phyloP scores from a whole-genome alignment of 2,113 vertebrate genomes.

The Eulemur rufifrons region DNA sequence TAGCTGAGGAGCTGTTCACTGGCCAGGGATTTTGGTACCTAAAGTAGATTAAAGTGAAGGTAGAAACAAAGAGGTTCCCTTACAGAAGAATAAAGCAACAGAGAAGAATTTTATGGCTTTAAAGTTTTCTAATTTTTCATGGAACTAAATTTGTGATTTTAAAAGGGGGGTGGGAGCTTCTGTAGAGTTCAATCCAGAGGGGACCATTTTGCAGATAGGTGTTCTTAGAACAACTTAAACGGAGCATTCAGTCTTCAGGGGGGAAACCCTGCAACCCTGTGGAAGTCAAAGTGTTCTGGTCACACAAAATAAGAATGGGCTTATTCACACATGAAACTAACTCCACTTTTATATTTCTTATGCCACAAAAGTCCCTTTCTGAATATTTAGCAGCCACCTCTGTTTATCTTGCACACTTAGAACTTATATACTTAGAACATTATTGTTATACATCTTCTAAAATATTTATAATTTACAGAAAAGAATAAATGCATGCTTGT shows the following conservation, averaged over 20 bases:
- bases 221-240: background rate
- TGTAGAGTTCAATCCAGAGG: background rate
- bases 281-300: background rate
- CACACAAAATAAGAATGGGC: background rate
- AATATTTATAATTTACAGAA: background rate
- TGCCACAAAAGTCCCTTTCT: background rate
- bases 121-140: background rate
- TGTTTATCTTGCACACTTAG: background rate
- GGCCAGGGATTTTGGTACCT: background rate
- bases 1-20: background rate
- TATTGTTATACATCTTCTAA: background rate
- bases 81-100: background rate
- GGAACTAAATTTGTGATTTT: background rate
- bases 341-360: background rate
- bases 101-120: background rate
- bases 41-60: background rate
- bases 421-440: background rate
- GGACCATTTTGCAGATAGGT: background rate
- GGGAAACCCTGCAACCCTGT: background rate
- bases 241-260: background rate
- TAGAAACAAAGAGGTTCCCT: background rate
- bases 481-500: background rate
- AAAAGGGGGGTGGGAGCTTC: background rate
- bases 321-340: background rate
- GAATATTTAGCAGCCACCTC: background rate